A percentile compares a stretch with the other conserved stretches of the same genome.
Conservation (phyloP, 2,113 vertebrate genomes). For the Anser brachyrhynchus region DNA sequence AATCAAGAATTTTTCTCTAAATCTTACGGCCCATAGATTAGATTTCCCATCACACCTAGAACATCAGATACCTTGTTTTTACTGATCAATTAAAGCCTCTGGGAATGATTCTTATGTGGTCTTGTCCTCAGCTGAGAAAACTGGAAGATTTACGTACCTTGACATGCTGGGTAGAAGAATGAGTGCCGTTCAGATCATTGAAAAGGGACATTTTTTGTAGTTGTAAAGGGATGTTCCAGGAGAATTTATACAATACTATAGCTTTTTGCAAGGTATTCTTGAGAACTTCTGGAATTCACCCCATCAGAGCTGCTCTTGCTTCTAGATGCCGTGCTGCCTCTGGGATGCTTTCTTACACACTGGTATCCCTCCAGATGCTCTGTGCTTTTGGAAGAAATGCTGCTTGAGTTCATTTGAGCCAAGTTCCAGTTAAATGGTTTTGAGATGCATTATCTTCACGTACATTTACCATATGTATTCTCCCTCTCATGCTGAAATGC, state of each 20-base stretch:
- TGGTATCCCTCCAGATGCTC: neutral
- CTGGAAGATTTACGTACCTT: neutral
- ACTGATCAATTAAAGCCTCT: neutral
- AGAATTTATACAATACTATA: neutral
- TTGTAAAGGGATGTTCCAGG: neutral
- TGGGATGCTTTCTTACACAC: neutral
- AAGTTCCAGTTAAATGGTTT: neutral
- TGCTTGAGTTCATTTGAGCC: neutral
- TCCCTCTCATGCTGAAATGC: neutral
- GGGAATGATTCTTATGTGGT: neutral
- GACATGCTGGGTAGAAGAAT: neutral
- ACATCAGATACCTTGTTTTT: neutral
- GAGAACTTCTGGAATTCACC: neutral
- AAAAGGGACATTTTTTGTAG: neutral
- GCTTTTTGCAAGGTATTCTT: neutral
- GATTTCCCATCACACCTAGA: neutral
- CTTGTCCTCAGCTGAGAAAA: neutral
- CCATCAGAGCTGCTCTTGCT: neutral
- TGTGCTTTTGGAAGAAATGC: neutral
- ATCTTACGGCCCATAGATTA: neutral
- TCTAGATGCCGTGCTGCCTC: neutral
- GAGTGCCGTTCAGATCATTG: neutral
- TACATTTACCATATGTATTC: neutral
- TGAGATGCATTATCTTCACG: neutral
- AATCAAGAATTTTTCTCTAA: neutral